Evolutionary conservation across 2,797 vertebrate species (phyloP), one percentile per base, ranked within the genome.

Genomic region (Esox masquinongy): DNA sequence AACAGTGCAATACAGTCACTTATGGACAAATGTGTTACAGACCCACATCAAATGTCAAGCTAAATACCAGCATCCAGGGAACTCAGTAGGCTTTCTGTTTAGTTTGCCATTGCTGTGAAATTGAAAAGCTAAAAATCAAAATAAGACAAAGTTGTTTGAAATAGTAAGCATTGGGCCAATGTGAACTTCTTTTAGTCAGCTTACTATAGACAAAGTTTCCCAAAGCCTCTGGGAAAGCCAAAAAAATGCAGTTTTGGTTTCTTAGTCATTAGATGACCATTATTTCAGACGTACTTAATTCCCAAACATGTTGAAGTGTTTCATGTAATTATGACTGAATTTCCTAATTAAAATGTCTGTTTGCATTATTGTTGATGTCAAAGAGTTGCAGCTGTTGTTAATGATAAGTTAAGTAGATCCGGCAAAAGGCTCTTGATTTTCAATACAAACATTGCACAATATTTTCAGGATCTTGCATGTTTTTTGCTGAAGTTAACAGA

Each of bases 361-460:
- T 66, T 14, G 17, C 64, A 24, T 50, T 51, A 39, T n/a, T 66
- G n/a, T 11, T 49, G 43, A 74, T 19, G 19, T 31, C 67, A 29
- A 67, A 49, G 29, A n/a, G 43, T 36, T 68, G n/a, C 6, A 5
- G 19, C 11, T 17, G 29, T 50, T 17, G 15, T 16, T 5, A n/a
- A 39, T 3, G 4, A 34, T 29, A 19, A 50, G 61, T 53, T 29
- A 19, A 50, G 61, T 53, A 8, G 8, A 70, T n/a, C 11, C 68
- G 11, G 29, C 19, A 36, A 70, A 69, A 5, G 2, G 64, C 43
- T 31, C 64, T 39, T 74, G 12, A 39, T 22, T 39, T 26, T 12
- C 72, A 53, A 72, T 56, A n/a, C 61, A 71, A 74, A 4, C 43
- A 61, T 61, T 61, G 4, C 12, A 61, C 22, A 61, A 59, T 61